A percentile compares a stretch with the other conserved stretches of the same genome.
phyloP scores from a whole-genome alignment of 1,140 invertebrate species.

The Lepidurus apus region DNA sequence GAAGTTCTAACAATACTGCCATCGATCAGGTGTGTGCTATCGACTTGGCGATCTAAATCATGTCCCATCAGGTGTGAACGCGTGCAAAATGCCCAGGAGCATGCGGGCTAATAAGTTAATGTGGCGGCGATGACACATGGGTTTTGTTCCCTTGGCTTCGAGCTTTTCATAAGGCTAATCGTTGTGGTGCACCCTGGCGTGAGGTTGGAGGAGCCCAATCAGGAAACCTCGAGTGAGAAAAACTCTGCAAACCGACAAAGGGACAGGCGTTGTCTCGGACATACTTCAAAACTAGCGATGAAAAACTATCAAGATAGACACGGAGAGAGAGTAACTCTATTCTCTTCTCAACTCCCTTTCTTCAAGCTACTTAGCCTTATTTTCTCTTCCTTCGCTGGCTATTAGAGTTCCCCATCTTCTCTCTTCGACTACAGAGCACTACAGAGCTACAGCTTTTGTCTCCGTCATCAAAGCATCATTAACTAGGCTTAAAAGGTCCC shows the following conservation, averaged over 20 bases:
- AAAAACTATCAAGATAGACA: no score
- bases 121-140: constrained; percentile 13
- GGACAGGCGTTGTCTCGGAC: no score
- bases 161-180: neutral
- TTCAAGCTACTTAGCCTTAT: no score
- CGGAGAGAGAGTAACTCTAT: no score
- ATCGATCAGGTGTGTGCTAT: constrained; percentile 10
- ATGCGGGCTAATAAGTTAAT: constrained; percentile 12
- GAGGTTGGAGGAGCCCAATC: neutral
- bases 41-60: neutral
- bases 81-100: constrained; percentile 14
- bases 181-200: neutral
- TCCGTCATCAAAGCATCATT: constrained; percentile 19
- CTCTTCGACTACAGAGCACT: no score
- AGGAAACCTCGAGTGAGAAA: neutral
- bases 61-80: neutral
- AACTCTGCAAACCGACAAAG: neutral
- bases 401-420: no score
- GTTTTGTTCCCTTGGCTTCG: neutral
- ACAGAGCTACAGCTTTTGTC: neutral
- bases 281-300: no score
- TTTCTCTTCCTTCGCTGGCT: no score
- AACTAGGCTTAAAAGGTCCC: constrained; percentile 6
- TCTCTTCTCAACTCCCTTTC: no score
- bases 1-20: neutral